Conservation (phyloP, 37 sponge, comb jelly and placozoan species). For the Haliclona indistincta region DNA sequence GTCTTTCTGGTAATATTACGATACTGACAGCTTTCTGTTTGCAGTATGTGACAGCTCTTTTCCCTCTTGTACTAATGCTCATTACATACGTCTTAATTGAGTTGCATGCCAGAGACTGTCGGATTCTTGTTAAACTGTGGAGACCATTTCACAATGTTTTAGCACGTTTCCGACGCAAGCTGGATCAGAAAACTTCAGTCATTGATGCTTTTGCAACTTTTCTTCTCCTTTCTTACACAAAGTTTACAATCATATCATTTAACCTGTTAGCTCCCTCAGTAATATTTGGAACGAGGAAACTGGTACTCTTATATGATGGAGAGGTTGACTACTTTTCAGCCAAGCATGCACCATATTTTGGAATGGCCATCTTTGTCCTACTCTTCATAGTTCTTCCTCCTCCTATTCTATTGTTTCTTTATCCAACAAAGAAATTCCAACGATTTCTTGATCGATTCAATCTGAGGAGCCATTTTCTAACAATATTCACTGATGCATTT, state of each 20-base stretch:
- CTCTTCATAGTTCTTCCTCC: neutral
- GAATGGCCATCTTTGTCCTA: neutral
- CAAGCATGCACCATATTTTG: neutral
- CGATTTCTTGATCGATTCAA: neutral
- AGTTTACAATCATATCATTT: slow-evolving; percentile 1
- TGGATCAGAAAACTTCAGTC: neutral
- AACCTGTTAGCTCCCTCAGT: neutral
- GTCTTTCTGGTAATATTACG: neutral
- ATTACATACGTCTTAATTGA: neutral
- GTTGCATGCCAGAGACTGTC: neutral
- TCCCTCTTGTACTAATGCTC: neutral
- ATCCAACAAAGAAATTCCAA: neutral
- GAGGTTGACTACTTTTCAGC: neutral
- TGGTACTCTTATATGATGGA: slow-evolving; percentile 2
- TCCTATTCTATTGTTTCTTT: neutral
- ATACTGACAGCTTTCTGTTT: neutral
- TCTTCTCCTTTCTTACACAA: slow-evolving; percentile 1
- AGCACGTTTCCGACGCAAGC: neutral
- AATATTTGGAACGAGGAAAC: neutral
- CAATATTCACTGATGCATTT: slow-evolving; percentile 3
- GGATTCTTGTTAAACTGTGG: neutral
- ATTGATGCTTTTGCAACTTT: slow-evolving; percentile 7
- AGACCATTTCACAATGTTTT: neutral
- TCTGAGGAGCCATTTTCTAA: neutral
- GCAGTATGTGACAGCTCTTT: neutral